These are phyloP conservation scores for Miichthys miiuy DNA, from an alignment of 2,797 vertebrate species.

Conservation along the genomic window DNA sequence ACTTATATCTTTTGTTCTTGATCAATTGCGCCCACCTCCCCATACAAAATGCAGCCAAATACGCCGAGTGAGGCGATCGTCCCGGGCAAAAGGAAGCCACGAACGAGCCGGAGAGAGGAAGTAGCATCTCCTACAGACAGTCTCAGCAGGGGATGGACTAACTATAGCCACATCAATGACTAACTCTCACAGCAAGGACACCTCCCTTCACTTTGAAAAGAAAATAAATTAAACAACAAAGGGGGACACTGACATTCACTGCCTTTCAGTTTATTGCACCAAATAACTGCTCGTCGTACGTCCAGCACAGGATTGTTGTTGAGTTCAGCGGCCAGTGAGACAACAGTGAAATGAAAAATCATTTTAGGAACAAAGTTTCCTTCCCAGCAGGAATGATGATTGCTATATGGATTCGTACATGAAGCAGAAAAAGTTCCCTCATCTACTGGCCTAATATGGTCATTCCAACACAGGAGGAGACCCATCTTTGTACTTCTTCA, in stretches of 20 bases:
- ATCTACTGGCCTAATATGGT: slow-evolving; percentile 75
- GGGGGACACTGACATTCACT: slow-evolving; percentile 87
- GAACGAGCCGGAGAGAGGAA: slow-evolving; percentile 67
- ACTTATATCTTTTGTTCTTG: slow-evolving; percentile 66
- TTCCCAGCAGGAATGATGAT: slow-evolving; percentile 60
- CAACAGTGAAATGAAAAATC: slow-evolving; percentile 53
- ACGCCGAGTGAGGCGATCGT: slow-evolving; percentile 48
- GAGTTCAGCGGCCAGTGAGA: slow-evolving; percentile 47
- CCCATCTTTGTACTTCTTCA: slow-evolving; percentile 77
- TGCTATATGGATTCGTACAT: slow-evolving; percentile 55
- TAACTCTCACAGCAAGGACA: slow-evolving; percentile 86
- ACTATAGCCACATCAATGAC: slow-evolving; percentile 91
- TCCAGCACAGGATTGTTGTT: slow-evolving; percentile 60
- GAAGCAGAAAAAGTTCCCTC: slow-evolving; percentile 66
- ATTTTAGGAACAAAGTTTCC: slow-evolving; percentile 63
- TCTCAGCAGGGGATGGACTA: slow-evolving; percentile 84
- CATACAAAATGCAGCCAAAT: slow-evolving; percentile 49
- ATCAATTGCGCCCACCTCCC: slow-evolving; percentile 52
- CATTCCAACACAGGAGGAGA: slow-evolving; percentile 79
- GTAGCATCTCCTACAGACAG: slow-evolving; percentile 83
- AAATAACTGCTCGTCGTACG: slow-evolving; percentile 72
- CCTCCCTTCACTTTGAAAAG: slow-evolving; percentile 89
- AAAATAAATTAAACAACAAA: slow-evolving; percentile 93
- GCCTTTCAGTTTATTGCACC: slow-evolving; percentile 83
- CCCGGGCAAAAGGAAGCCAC: slow-evolving; percentile 55